These are phyloP conservation scores for Xylota sylvarum DNA, from an alignment of 2,888 invertebrate genomes.

Conservation along the genomic window DNA sequence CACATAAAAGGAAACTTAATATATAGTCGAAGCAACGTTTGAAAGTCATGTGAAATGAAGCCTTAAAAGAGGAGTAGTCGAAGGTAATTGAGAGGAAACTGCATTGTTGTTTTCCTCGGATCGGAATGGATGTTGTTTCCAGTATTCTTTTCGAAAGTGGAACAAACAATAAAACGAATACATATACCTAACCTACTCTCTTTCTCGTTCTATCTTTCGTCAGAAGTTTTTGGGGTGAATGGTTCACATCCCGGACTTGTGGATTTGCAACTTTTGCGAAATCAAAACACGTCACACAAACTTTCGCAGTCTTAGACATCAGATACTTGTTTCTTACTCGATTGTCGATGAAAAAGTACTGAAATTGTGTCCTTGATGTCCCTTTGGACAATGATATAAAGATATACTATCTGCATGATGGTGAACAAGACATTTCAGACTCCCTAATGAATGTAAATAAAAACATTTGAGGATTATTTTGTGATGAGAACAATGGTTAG, in stretches of 20 bases:
- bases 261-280: slow-evolving; percentile 30
- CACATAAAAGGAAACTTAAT: slow-evolving; percentile 34
- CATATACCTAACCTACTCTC: neutral
- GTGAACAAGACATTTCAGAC: neutral
- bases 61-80: slow-evolving; percentile 41
- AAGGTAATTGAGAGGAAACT: slow-evolving; percentile 66
- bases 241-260: slow-evolving; percentile 20
- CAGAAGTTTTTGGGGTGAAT: slow-evolving; percentile 4
- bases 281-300: slow-evolving; percentile 50
- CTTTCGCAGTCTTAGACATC: slow-evolving; percentile 8
- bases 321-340: neutral
- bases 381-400: slow-evolving; percentile 5
- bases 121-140: slow-evolving; percentile 21
- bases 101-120: slow-evolving; percentile 44
- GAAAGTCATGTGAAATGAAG: slow-evolving; percentile 68
- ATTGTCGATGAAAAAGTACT: slow-evolving; percentile 1
- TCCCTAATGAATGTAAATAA: slow-evolving; percentile 8
- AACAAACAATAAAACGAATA: slow-evolving; percentile 44
- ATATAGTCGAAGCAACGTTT: slow-evolving; percentile 26
- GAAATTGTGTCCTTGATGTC: slow-evolving; percentile 26
- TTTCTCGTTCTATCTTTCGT: neutral
- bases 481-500: neutral
- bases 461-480: neutral
- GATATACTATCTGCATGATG: neutral
- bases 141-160: slow-evolving; percentile 20